phyloP scores from a whole-genome alignment of 2,888 invertebrate species.

The Synergus laeviventris region DNA sequence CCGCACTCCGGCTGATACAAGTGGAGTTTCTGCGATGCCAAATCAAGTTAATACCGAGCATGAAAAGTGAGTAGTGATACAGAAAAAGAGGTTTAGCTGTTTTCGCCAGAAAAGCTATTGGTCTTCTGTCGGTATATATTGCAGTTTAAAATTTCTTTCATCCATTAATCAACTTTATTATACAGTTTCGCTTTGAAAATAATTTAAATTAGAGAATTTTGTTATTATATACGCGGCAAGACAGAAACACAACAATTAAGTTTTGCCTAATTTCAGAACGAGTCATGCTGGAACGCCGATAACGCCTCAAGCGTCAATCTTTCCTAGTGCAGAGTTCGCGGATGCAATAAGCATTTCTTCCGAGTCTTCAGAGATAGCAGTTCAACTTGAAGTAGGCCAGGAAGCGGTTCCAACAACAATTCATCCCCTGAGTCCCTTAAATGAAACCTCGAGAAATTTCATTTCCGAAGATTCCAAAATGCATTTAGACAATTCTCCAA shows the following conservation, averaged over 20 bases:
- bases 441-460: slow-evolving; percentile 74
- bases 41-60: slow-evolving; percentile 70
- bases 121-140: no score
- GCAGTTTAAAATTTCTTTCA: no score
- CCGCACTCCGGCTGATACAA: slow-evolving; percentile 79
- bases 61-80: slow-evolving; percentile 70
- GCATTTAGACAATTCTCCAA: slow-evolving; percentile 62
- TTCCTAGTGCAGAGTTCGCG: slow-evolving; percentile 66
- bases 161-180: neutral
- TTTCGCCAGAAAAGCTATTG: no score
- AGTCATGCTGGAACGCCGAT: slow-evolving; percentile 73
- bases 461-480: slow-evolving; percentile 53
- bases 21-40: slow-evolving; percentile 76
- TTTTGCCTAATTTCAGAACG: slow-evolving; percentile 57
- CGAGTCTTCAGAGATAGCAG: slow-evolving; percentile 64
- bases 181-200: slow-evolving; percentile 15
- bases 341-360: slow-evolving; percentile 68
- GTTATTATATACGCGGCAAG: no score
- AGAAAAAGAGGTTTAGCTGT: neutral
- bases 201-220: slow-evolving; percentile 23
- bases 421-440: slow-evolving; percentile 87
- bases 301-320: slow-evolving; percentile 63
- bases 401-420: slow-evolving; percentile 78
- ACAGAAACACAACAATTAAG: no score
- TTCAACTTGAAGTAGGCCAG: slow-evolving; percentile 77